phyloP scores from a whole-genome alignment of 2,888 invertebrate genomes.

The Limnephilus rhombicus region DNA sequence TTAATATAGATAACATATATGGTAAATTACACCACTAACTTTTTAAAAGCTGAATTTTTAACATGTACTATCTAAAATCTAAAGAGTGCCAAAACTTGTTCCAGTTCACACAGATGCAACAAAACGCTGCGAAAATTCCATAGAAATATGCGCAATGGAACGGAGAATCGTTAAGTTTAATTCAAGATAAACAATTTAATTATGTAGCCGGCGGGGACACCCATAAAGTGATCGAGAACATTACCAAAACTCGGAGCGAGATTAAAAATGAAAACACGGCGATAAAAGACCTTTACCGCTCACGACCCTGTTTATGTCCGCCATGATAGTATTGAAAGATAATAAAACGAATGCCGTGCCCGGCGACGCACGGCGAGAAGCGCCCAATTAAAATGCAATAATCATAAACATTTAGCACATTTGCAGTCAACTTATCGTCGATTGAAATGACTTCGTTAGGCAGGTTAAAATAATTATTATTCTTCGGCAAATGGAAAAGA shows the following conservation, averaged over 20 bases:
- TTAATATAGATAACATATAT: no score
- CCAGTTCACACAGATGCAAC: not conserved
- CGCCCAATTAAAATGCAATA: slow-evolving; percentile 45
- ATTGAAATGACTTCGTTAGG: slow-evolving; percentile 19
- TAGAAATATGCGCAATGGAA: not conserved
- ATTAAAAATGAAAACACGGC: slow-evolving; percentile 47
- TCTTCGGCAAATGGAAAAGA: not conserved
- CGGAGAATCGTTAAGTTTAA: not conserved
- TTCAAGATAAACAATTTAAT: slow-evolving; percentile 13
- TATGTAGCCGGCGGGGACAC: not conserved
- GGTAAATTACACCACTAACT: no score
- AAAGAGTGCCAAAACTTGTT: no score
- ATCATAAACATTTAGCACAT: slow-evolving; percentile 42
- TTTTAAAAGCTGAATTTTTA: no score
- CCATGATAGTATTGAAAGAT: slow-evolving; percentile 28
- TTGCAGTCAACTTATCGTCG: slow-evolving; percentile 23
- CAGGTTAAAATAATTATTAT: not conserved
- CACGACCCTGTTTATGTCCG: slow-evolving; percentile 33
- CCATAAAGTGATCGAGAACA: slow-evolving; percentile 18
- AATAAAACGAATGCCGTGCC: slow-evolving; percentile 21
- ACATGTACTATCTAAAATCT: no score
- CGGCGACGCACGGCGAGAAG: slow-evolving; percentile 31
- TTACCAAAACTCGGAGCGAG: slow-evolving; percentile 3
- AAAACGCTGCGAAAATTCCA: not conserved
- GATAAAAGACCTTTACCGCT: slow-evolving; percentile 25